Conservation (phyloP, 2,113 vertebrate species). For the Sitta europaea region DNA sequence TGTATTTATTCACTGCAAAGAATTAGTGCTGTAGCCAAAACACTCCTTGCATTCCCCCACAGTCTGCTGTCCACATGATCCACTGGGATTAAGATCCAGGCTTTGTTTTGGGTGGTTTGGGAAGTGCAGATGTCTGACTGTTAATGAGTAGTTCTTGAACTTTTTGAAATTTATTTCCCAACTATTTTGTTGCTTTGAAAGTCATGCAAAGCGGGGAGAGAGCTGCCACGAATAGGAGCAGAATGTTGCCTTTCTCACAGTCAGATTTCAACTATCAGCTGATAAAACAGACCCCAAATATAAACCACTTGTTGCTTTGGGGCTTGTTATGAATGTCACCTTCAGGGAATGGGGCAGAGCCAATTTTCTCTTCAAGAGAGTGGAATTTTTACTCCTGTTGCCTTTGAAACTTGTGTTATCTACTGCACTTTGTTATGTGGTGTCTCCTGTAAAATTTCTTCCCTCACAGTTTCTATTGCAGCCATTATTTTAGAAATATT, state of each 20-base stretch:
- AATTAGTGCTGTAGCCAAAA: conserved; percentile 17
- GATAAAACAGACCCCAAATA: conserved; percentile 56
- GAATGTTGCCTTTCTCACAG: conserved; percentile 14
- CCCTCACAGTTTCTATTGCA: background rate
- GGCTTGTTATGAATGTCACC: background rate
- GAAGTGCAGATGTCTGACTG: background rate
- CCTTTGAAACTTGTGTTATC: background rate
- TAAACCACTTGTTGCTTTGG: conserved; percentile 46
- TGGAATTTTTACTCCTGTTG: conserved; percentile 22
- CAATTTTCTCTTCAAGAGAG: conserved; percentile 4
- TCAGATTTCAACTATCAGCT: conserved; percentile 7
- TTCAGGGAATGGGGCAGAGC: background rate
- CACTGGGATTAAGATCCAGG: background rate
- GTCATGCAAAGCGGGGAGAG: background rate
- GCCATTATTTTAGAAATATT: background rate
- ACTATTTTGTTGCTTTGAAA: conserved; percentile 6
- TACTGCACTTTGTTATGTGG: background rate
- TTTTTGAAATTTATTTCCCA: background rate
- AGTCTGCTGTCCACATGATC: background rate
- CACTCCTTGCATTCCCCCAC: background rate
- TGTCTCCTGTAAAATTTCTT: background rate
- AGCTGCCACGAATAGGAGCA: background rate
- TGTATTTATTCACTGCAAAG: background rate
- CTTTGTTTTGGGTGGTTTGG: conserved; percentile 13
- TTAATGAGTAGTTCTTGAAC: background rate